Evolutionary conservation across 2,113 vertebrate genomes (phyloP).

Genomic region (Psilopogon haemacephalus): DNA sequence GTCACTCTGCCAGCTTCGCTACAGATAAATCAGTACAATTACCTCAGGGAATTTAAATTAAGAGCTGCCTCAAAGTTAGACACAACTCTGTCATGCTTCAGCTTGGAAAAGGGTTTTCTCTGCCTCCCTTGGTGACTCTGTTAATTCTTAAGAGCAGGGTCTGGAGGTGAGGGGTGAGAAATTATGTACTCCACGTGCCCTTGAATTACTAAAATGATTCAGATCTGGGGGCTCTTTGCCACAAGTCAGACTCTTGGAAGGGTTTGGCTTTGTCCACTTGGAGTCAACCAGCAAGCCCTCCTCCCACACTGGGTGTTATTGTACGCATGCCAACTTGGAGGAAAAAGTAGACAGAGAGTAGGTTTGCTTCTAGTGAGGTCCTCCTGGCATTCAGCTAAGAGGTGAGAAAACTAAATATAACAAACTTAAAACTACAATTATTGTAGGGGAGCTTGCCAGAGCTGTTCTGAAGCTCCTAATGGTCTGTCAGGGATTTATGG

Average conservation of each 20-base stretch:
- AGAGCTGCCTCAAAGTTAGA: not conserved
- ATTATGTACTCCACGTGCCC: not conserved
- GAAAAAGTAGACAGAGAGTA: not conserved
- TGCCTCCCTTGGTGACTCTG: not conserved
- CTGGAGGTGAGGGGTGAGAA: not conserved
- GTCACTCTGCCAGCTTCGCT: not conserved
- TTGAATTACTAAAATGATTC: not conserved
- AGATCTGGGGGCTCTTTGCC: not conserved
- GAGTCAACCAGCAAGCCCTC: not conserved
- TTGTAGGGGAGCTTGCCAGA: constrained; percentile 58
- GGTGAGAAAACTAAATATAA: constrained; percentile 68
- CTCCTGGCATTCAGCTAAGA: constrained; percentile 28
- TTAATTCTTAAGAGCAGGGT: not conserved
- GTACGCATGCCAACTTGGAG: not conserved
- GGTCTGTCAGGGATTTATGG: constrained; percentile 67
- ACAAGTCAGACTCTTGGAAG: not conserved
- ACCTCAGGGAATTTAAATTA: constrained; percentile 33
- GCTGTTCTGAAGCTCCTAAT: constrained; percentile 57
- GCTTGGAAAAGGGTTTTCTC: not conserved
- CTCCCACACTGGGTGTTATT: not conserved
- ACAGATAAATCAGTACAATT: constrained; percentile 30
- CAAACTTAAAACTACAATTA: constrained; percentile 68
- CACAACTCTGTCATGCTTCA: not conserved
- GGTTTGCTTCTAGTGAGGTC: not conserved
- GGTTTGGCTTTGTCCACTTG: not conserved